phyloP scores from a whole-genome alignment of 2,888 invertebrate genomes.

The Noctua janthe region DNA sequence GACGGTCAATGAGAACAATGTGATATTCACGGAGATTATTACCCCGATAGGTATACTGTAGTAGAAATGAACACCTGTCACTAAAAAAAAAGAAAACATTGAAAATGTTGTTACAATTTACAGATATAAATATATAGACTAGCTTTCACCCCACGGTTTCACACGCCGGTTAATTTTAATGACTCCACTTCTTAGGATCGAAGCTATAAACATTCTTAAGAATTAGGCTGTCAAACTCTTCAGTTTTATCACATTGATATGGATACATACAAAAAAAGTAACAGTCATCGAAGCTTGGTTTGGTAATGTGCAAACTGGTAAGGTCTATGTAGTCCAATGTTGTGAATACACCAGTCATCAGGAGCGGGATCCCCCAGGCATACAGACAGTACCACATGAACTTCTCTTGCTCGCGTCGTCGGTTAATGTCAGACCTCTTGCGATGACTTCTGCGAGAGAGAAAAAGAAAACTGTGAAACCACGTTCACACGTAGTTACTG shows the following conservation, averaged over 20 bases:
- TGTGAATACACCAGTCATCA: too few relatives aligned
- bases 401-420: constrained; percentile 65
- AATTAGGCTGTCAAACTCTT: too few relatives aligned
- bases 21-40: constrained; percentile 39
- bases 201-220: too few relatives aligned
- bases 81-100: background rate
- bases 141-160: too few relatives aligned
- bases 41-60: constrained; percentile 24
- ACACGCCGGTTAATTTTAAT: too few relatives aligned
- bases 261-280: constrained; percentile 54
- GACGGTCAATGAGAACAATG: constrained; percentile 40
- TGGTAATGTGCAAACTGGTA: background rate
- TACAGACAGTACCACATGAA: constrained; percentile 63
- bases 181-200: too few relatives aligned
- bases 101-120: background rate
- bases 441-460: constrained; percentile 31
- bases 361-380: too few relatives aligned
- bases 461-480: background rate
- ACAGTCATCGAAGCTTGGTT: constrained; percentile 64
- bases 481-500: background rate
- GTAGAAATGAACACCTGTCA: background rate
- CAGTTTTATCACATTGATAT: too few relatives aligned
- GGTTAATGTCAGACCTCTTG: constrained; percentile 48
- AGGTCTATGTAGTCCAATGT: too few relatives aligned
- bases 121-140: too few relatives aligned